A percentile compares a stretch with the other conserved stretches of the same genome.
phyloP scores from a whole-genome alignment of 2,797 vertebrate genomes.

The Varecia variegata region DNA sequence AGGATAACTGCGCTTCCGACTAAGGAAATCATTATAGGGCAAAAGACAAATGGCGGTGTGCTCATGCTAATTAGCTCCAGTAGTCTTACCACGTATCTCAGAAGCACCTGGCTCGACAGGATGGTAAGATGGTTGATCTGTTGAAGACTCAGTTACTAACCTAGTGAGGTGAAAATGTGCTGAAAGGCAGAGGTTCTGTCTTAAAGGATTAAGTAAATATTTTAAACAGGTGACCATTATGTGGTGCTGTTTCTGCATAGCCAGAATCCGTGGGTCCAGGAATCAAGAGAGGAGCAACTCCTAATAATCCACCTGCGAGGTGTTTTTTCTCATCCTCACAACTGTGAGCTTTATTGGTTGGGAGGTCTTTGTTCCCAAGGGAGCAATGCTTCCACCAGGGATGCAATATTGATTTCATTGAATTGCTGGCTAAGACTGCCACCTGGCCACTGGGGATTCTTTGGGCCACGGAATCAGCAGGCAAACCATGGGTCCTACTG shows the following conservation, averaged over 20 bases:
- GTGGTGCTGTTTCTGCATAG: background rate
- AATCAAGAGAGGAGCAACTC: background rate
- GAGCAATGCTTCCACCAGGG: background rate
- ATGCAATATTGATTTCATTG: background rate
- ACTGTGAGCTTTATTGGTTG: background rate
- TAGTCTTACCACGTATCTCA: background rate
- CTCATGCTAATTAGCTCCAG: background rate
- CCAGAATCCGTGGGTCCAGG: background rate
- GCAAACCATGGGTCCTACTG: background rate
- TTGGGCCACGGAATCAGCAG: background rate
- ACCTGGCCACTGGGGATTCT: background rate
- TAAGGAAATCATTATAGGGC: background rate
- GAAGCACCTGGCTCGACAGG: background rate
- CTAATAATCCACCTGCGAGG: background rate
- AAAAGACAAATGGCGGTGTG: background rate
- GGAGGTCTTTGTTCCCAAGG: background rate
- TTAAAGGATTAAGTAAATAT: background rate
- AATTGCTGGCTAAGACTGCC: background rate
- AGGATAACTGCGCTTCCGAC: background rate
- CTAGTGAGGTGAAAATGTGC: background rate
- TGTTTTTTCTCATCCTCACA: background rate
- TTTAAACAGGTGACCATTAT: background rate
- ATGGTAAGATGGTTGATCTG: background rate
- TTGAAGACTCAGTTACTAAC: background rate
- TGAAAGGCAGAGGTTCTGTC: background rate